These are phyloP conservation scores for Heterodera carotae DNA, from an alignment of 1,140 invertebrate genomes.

Conservation along the genomic window DNA sequence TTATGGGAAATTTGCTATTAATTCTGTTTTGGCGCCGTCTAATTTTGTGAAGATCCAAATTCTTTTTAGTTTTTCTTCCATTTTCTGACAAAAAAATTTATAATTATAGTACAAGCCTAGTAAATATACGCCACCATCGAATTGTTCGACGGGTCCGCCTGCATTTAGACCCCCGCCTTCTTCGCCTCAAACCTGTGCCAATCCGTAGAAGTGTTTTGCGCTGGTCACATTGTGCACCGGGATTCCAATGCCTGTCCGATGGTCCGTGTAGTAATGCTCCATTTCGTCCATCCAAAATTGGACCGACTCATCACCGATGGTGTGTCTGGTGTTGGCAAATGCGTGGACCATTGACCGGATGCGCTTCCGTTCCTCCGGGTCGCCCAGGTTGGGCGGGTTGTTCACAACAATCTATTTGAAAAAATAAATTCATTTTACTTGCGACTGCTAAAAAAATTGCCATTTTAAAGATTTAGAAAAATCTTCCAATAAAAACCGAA, in stretches of 20 bases:
- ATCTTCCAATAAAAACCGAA: background rate
- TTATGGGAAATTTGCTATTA: no score
- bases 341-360: constrained; percentile 78
- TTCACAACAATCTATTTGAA: constrained; percentile 77
- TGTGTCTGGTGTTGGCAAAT: constrained; percentile 80
- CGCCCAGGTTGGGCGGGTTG: constrained; percentile 82
- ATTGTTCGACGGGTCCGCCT: no score
- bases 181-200: constrained; percentile 40
- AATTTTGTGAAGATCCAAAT: no score
- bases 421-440: no score
- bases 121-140: no score
- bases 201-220: constrained; percentile 48
- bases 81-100: background rate
- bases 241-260: constrained; percentile 73
- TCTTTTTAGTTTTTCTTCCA: background rate
- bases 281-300: constrained; percentile 88
- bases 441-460: no score
- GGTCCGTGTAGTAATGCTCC: constrained; percentile 76
- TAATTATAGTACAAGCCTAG: no score
- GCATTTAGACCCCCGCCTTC: no score
- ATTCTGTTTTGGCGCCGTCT: no score
- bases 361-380: constrained; percentile 76
- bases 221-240: constrained; percentile 69
- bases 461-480: no score
- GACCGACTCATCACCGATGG: constrained; percentile 76